Evolutionary conservation across 2,797 vertebrate genomes (phyloP).

Genomic region (Phataginus tetradactyla): DNA sequence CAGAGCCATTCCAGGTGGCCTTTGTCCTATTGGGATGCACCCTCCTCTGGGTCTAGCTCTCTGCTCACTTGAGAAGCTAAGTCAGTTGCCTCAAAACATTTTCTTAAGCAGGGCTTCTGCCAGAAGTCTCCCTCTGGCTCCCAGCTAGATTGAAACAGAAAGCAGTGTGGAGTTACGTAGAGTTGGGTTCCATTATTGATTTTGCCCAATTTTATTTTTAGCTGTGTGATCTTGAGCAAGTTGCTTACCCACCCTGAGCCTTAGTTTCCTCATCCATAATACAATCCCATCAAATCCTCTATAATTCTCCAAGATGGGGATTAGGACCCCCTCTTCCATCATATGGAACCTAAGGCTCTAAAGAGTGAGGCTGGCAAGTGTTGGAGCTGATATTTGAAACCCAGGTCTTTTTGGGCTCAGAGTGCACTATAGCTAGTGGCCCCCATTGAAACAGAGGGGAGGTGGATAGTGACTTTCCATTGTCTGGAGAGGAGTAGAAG

Average conservation of each 20-base stretch:
- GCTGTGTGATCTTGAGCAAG: not conserved
- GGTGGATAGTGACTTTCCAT: not conserved
- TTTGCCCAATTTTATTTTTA: slow-evolving; percentile 22
- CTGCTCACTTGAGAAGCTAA: not conserved
- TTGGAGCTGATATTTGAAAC: not conserved
- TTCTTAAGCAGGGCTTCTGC: not conserved
- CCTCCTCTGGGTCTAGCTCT: not conserved
- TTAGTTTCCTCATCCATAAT: not conserved
- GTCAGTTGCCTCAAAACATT: not conserved
- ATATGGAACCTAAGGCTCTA: not conserved
- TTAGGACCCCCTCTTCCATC: not conserved
- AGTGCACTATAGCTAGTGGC: not conserved
- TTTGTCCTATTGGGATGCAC: not conserved
- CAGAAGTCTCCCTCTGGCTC: not conserved
- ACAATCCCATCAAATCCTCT: not conserved
- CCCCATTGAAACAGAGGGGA: not conserved
- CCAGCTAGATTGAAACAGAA: not conserved
- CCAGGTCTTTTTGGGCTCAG: not conserved
- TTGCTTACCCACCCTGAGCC: not conserved
- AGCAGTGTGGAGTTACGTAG: not conserved
- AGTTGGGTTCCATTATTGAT: not conserved
- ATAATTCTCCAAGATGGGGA: not conserved
- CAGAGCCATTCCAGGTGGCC: not conserved
- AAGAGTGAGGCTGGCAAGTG: not conserved
- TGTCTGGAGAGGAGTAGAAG: not conserved